These are phyloP conservation scores for Spodoptera littoralis DNA, from an alignment of 2,888 invertebrate genomes.

Conservation along the genomic window DNA sequence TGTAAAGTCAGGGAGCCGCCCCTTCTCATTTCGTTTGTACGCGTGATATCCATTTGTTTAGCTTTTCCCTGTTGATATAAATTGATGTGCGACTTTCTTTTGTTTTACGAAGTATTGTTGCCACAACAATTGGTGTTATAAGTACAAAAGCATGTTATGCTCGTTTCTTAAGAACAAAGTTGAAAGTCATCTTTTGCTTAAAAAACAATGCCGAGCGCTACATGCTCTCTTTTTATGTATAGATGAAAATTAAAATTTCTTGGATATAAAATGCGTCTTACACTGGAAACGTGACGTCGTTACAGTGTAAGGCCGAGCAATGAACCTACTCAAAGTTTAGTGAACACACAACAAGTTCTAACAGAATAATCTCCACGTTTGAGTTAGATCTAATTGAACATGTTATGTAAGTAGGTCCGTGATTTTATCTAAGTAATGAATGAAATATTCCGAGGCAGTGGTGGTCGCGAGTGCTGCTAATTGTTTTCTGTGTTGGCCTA, in stretches of 20 bases:
- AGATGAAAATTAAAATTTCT: not conserved
- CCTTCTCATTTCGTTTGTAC: constrained; percentile 68
- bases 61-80: constrained; percentile 58
- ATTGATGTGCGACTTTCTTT: constrained; percentile 62
- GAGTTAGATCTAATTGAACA: constrained; percentile 52
- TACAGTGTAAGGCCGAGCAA: constrained; percentile 8
- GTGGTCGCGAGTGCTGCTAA: constrained; percentile 69
- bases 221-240: constrained; percentile 5
- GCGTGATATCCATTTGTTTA: constrained; percentile 64
- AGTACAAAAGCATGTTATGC: constrained; percentile 45
- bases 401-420: constrained; percentile 43
- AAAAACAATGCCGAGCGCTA: constrained; percentile 10
- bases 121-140: constrained; percentile 49
- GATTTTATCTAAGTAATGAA: constrained; percentile 57
- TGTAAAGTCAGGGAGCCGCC: constrained; percentile 69
- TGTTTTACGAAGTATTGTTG: constrained; percentile 65
- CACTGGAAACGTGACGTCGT: not conserved
- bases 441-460: constrained; percentile 57
- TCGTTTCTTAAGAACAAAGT: constrained; percentile 37
- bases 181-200: constrained; percentile 29
- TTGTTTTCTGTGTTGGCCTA: constrained; percentile 77
- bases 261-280: too few species aligned
- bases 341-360: constrained; percentile 31
- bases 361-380: constrained; percentile 47
- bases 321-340: constrained; percentile 34